A percentile compares a stretch with the other conserved stretches of the same genome.
Evolutionary conservation across 2,113 vertebrate genomes (phyloP).

Genomic region (Upupa epops): DNA sequence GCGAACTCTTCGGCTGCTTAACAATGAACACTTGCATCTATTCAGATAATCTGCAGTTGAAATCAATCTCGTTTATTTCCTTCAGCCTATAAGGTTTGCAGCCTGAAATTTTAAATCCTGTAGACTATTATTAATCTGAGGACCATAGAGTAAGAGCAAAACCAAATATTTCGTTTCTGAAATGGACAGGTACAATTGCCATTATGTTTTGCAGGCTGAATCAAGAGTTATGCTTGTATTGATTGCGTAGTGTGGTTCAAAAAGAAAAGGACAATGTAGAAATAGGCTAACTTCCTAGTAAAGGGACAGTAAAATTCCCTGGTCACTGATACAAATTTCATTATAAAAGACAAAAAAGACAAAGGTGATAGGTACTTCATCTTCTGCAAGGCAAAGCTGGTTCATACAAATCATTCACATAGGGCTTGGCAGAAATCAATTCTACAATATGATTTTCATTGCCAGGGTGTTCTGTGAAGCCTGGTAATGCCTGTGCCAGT

Average conservation of each 20-base stretch:
- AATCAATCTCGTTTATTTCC: constrained; percentile 46
- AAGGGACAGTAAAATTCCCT: background rate
- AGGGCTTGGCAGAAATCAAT: constrained; percentile 2
- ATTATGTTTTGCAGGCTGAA: constrained; percentile 52
- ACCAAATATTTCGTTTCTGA: constrained; percentile 49
- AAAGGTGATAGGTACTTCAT: constrained; percentile 8
- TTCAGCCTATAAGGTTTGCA: constrained; percentile 5
- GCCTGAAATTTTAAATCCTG: constrained; percentile 21
- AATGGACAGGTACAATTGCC: constrained; percentile 36
- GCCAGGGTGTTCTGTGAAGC: constrained; percentile 2
- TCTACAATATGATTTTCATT: constrained; percentile 34
- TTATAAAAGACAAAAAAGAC: constrained; percentile 11
- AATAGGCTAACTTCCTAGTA: background rate
- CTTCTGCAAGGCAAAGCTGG: background rate
- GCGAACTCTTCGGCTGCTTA: background rate
- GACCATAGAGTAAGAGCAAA: constrained; percentile 29
- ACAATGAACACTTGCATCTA: background rate
- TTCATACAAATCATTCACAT: constrained; percentile 41
- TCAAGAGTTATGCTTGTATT: constrained; percentile 15
- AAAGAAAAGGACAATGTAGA: background rate
- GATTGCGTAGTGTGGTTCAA: background rate
- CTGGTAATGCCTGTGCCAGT: constrained; percentile 1
- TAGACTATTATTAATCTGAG: constrained; percentile 38
- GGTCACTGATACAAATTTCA: constrained; percentile 9
- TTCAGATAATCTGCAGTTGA: background rate